phyloP scores from a whole-genome alignment of 35 echinoderm and acorn worm genomes.

The Antedon bifida region DNA sequence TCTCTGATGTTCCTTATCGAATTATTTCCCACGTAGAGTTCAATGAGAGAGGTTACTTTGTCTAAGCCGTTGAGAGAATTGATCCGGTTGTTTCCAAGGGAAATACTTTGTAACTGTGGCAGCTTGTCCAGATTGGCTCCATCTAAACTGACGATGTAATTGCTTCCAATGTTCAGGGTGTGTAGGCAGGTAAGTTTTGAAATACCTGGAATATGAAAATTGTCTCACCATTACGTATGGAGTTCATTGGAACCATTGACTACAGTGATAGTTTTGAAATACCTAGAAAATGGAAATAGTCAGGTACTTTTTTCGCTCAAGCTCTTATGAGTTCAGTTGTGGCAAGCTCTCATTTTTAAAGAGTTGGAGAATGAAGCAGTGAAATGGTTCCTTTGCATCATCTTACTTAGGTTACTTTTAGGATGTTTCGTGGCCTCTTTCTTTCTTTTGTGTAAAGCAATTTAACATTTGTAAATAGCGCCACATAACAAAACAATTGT shows the following conservation, averaged over 20 bases:
- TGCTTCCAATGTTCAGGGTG: conserved; percentile 67
- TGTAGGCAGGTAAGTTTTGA: conserved; percentile 55
- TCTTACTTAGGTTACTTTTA: too few relatives aligned
- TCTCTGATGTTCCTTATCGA: conserved; percentile 82
- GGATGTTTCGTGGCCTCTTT: too few relatives aligned
- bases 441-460: too few relatives aligned
- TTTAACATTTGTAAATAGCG: too few relatives aligned
- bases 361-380: too few relatives aligned
- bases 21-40: conserved; percentile 94
- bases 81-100: conserved; percentile 68
- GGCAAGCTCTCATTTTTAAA: too few relatives aligned
- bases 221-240: neutral
- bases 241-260: neutral
- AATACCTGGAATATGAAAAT: conserved; percentile 31
- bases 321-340: too few relatives aligned
- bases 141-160: conserved; percentile 67
- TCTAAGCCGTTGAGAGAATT: conserved; percentile 49
- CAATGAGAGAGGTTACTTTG: conserved; percentile 55
- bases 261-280: too few relatives aligned
- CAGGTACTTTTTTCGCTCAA: too few relatives aligned
- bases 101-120: conserved; percentile 60
- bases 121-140: conserved; percentile 60
- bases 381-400: too few relatives aligned
- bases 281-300: too few relatives aligned
- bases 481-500: too few relatives aligned